These are phyloP conservation scores for Megaptera novaeangliae DNA, from an alignment of 2,113 vertebrate genomes.

Conservation along the genomic window DNA sequence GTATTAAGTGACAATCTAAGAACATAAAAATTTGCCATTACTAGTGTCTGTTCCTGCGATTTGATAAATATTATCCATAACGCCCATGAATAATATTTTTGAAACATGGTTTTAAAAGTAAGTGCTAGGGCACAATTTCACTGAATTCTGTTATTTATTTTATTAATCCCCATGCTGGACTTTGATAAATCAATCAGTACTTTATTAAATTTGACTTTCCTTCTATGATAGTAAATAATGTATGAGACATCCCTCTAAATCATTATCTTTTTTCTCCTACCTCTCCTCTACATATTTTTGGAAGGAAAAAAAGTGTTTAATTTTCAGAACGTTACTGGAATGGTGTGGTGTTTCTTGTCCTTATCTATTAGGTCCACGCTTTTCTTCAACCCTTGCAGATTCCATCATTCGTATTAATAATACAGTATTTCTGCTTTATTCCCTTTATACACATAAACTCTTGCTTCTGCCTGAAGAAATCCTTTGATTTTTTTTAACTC, in stretches of 20 bases:
- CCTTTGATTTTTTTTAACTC: conserved; percentile 9
- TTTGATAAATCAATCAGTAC: conserved; percentile 26
- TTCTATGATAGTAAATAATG: conserved; percentile 10
- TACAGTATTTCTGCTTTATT: background rate
- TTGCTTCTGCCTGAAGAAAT: background rate
- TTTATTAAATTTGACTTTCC: conserved; percentile 12
- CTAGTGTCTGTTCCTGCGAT: background rate
- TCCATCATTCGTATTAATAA: background rate
- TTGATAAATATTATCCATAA: conserved; percentile 13
- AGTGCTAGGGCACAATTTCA: background rate
- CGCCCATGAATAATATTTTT: background rate
- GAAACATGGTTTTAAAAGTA: background rate
- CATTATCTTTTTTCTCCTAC: background rate
- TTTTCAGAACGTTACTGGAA: background rate
- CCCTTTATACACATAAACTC: background rate
- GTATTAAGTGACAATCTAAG: background rate
- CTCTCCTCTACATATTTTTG: background rate
- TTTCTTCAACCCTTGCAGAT: background rate
- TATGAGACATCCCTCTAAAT: background rate
- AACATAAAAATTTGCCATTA: background rate
- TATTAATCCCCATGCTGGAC: background rate
- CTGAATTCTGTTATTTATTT: background rate
- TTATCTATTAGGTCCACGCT: background rate
- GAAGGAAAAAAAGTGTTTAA: background rate
- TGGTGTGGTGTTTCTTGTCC: background rate